Base-by-base conservation (phyloP, 2,797 vertebrate genomes). In the Heterohyrax brucei region DNA sequence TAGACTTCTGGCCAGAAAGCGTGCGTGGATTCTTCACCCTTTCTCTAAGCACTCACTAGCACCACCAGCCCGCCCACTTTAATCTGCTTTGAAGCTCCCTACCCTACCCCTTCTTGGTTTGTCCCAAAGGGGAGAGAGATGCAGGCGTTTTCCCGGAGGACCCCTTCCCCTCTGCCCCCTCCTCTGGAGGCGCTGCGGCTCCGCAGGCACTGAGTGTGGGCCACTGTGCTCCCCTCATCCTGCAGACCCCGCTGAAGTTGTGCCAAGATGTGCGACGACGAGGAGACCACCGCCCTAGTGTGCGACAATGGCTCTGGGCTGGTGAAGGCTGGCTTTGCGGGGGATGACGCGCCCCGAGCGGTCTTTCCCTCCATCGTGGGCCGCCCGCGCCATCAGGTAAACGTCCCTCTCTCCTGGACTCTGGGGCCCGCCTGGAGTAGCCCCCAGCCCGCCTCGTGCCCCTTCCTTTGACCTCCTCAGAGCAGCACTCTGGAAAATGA, bases 301-400 rank as follows among this genome's bases (percentile, higher is more conserved):
- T 99, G 99, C 79, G 99, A 99, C 96, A 99, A 99, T 7, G 99
- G 99, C 91, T 99, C 99, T 0, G 99, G 99, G 87, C 98, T 99
- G 98, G 99, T 99, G 87, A 99, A 99, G 98, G 99, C 99, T 13
- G 99, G 99, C 73, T 99, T 99, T 95, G 99, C 99, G 0, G 99
- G 99, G 2, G 99, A 99, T 79, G 99, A 99, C 82, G 99, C 99
- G 26, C 99, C 99, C 21, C 98, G 99, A 8, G 99, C 99, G 0
- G 99, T 99, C 81, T 99, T 99, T 96, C 99, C 99, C 0, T 99
- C 99, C 96, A 99, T 99, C 59, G 99, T 99, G 22, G 99, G 99
- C 93, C 99, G 99, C 95, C 99, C 99, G 6, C 98, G 99, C 96
- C 99, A 99, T 98, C 99, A 99, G 99, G 99, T 99, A 98, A 93